A percentile compares a stretch with the other conserved stretches of the same genome.
phyloP scores from a whole-genome alignment of 92 coral and sea anemone genomes.

The Blastomussa wellsi region DNA sequence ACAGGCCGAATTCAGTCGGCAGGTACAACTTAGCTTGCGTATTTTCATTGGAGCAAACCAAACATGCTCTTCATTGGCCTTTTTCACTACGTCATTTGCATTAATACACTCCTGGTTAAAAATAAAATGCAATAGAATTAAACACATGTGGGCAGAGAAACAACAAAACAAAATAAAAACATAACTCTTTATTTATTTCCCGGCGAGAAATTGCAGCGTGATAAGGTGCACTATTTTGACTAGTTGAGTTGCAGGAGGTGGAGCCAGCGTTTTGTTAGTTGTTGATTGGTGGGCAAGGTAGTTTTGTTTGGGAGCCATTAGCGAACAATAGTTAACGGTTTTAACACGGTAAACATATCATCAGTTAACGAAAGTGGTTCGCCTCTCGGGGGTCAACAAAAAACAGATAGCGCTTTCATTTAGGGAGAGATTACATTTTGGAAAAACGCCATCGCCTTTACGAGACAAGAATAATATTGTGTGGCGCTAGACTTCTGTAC shows the following conservation, averaged over 20 bases:
- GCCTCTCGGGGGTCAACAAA: not conserved
- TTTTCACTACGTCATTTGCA: constrained; percentile 3
- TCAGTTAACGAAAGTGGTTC: constrained; percentile 4
- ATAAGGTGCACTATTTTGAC: constrained; percentile 3
- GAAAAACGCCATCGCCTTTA: constrained; percentile 29
- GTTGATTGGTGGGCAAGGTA: constrained; percentile 45
- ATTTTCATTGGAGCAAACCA: not conserved
- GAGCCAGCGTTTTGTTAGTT: constrained; percentile 51
- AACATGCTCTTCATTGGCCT: not conserved
- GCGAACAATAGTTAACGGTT: constrained; percentile 60
- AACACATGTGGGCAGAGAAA: not conserved
- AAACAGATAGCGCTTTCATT: constrained; percentile 11
- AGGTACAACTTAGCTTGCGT: not conserved
- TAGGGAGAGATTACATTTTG: constrained; percentile 15
- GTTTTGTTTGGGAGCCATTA: constrained; percentile 67
- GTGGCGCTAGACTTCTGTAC: constrained; percentile 39
- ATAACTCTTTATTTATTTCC: not conserved
- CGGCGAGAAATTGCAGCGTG: not conserved
- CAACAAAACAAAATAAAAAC: not conserved
- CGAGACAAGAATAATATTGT: constrained; percentile 25
- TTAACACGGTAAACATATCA: constrained; percentile 60
- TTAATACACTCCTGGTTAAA: not conserved
- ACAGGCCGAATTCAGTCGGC: not conserved
- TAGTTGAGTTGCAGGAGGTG: constrained; percentile 59
- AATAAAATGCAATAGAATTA: not conserved